Conservation (phyloP, 2,797 vertebrate genomes). For the Mycteria americana region DNA sequence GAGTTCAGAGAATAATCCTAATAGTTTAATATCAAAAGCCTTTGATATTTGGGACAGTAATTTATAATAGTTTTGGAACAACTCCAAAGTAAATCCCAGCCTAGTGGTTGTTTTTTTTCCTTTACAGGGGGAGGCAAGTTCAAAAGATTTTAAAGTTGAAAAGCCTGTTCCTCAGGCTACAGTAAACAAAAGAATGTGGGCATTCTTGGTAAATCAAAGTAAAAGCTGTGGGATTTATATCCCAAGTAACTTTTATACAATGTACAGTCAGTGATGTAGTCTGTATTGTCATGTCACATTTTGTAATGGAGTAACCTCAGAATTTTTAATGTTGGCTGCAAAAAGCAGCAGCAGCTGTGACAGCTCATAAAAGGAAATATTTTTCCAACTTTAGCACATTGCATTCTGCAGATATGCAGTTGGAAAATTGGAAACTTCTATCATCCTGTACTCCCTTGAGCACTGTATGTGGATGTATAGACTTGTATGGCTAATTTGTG, state of each 20-base stretch:
- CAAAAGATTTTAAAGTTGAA: conserved; percentile 25
- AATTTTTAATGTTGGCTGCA: background rate
- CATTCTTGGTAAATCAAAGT: background rate
- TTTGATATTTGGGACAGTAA: background rate
- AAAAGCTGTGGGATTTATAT: background rate
- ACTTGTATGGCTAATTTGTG: background rate
- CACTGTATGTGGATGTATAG: background rate
- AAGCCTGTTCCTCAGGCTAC: background rate
- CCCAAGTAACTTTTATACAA: background rate
- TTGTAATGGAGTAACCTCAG: background rate
- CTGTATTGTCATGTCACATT: background rate
- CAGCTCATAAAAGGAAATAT: background rate
- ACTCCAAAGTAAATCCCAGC: background rate
- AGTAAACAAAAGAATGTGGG: background rate
- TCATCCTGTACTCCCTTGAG: background rate
- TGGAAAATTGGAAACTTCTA: background rate
- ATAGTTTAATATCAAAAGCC: background rate
- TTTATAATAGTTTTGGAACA: background rate
- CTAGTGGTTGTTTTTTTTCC: background rate
- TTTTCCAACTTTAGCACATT: background rate
- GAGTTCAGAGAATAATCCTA: background rate
- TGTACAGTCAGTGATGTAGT: background rate
- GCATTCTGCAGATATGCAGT: background rate
- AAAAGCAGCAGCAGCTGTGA: background rate
- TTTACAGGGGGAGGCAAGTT: background rate